Percentiles rank a stretch among this genome's conserved stretches.
Conservation (phyloP, 30 jellyfish, hydroid and myxozoan species). For the Pelagia noctiluca region DNA sequence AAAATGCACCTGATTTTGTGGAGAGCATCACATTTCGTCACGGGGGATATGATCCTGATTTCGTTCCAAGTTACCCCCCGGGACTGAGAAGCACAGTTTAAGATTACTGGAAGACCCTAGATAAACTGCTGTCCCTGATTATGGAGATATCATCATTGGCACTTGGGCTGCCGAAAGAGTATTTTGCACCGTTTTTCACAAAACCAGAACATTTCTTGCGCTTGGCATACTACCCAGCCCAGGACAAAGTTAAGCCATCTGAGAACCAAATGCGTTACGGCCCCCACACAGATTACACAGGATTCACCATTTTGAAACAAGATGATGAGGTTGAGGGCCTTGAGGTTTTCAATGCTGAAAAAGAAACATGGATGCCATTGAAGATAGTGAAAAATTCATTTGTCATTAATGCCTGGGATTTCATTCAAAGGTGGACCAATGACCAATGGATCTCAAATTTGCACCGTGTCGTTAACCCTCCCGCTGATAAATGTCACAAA, state of each 20-base stretch:
- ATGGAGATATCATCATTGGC: conserved; percentile 64
- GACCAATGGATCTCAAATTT: conserved; percentile 66
- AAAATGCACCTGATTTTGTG: conserved; percentile 48
- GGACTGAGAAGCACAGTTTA: conserved; percentile 25
- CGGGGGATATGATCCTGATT: conserved; percentile 29
- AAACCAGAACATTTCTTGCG: conserved; percentile 36
- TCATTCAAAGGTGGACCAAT: conserved; percentile 64
- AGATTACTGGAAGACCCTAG: conserved; percentile 19
- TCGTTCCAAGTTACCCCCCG: conserved; percentile 35
- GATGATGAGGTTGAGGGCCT: conserved; percentile 56
- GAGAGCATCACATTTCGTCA: conserved; percentile 34
- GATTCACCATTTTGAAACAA: conserved; percentile 45
- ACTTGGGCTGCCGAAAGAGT: conserved; percentile 53
- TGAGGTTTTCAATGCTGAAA: conserved; percentile 14
- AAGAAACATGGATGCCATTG: conserved; percentile 39
- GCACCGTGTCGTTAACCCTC: conserved; percentile 64
- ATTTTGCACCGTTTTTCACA: conserved; percentile 10
- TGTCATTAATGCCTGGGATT: conserved; percentile 58
- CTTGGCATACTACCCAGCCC: conserved; percentile 62
- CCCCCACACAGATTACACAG: conserved; percentile 58
- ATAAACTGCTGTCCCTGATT: not conserved
- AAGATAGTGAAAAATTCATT: conserved; percentile 11
- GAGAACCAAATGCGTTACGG: conserved; percentile 61
- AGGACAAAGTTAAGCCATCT: conserved; percentile 10
- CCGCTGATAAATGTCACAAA: conserved; percentile 16